Evolutionary conservation across 2,888 invertebrate species (phyloP), one percentile per base, ranked within the genome.

Genomic region (Stenotaenia linearis): DNA sequence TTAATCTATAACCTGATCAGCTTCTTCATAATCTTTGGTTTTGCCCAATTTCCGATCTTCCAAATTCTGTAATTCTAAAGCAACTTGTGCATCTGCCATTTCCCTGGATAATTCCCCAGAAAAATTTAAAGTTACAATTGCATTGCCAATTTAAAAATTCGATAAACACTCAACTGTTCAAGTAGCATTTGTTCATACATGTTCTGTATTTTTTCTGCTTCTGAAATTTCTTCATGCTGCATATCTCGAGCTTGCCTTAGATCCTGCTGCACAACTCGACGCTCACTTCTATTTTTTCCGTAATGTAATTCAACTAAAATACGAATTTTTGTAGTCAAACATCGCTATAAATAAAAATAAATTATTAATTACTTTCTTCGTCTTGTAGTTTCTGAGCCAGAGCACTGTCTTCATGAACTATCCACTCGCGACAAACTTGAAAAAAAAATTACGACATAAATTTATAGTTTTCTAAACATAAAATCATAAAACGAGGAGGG

Each of bases 371-470:
- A 90, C 93, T 92, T 88, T 94, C 94, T 88, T 94, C 90, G 84
- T 91, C 91, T 86, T 94, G 94, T 37, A 94, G 88, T 82, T 90
- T 90, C 86, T 93, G 91, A 9, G 94, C 94, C 84, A 94, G 86
- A 21, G 93, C 94, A 82, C 92, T 91, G 86, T 94, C 94, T 88
- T 94, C 94, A 84, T 93, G 91, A 37, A 94, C 91, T 83, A 92
- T 88, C 93, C 93, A 94, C 86, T 94, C 92, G 83, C 92, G 90
- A 84, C 93, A 92, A 80, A 93, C 93, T 86, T 77, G 30, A 50
- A 77, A 78, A 23, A 18, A 78, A 78, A 50, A 23, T 40, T 45
- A 45, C 5, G 21, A 21, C 12, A 5, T 35, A 4, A 1, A 23
- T 23, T 78, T 25, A 50, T 45, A 78, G 28, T 45, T 12, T 37